Percentiles rank a stretch among this genome's conserved stretches.
Conservation (phyloP, 2,113 vertebrate species). For the Pao palembangensis region DNA sequence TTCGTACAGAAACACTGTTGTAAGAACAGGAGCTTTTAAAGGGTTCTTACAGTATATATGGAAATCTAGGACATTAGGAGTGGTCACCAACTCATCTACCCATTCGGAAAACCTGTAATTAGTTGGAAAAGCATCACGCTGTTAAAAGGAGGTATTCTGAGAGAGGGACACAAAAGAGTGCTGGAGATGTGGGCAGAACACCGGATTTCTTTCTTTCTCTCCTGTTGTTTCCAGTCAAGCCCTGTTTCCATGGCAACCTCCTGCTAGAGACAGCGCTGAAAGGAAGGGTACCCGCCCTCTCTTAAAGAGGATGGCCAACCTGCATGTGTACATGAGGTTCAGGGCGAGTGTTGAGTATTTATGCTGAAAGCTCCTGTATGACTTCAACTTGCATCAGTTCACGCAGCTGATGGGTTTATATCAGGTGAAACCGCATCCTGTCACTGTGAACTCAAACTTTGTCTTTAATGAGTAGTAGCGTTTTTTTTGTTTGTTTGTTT, state of each 20-base stretch:
- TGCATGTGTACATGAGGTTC: slow-evolving; percentile 44
- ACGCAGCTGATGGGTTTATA: slow-evolving; percentile 15
- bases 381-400: slow-evolving; percentile 21
- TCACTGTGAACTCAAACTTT: slow-evolving; percentile 18
- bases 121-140: slow-evolving; percentile 58
- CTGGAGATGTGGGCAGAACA: slow-evolving; percentile 75
- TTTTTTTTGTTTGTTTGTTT: too few species aligned
- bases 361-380: slow-evolving; percentile 34
- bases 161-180: slow-evolving; percentile 71
- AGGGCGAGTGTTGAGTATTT: slow-evolving; percentile 18
- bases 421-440: slow-evolving; percentile 13
- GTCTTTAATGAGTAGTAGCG: slow-evolving; percentile 22
- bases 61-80: slow-evolving; percentile 43
- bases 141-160: slow-evolving; percentile 56
- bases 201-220: slow-evolving; percentile 74
- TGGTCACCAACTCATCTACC: slow-evolving; percentile 54
- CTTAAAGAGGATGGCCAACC: slow-evolving; percentile 73
- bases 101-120: slow-evolving; percentile 67
- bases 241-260: slow-evolving; percentile 82
- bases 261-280: slow-evolving; percentile 73
- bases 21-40: slow-evolving; percentile 54
- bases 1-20: slow-evolving; percentile 29
- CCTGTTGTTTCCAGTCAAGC: slow-evolving; percentile 81
- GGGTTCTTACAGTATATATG: slow-evolving; percentile 39
- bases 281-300: slow-evolving; percentile 75